Conservation (phyloP, 2,888 invertebrate species). For the Drosophila falleni region DNA sequence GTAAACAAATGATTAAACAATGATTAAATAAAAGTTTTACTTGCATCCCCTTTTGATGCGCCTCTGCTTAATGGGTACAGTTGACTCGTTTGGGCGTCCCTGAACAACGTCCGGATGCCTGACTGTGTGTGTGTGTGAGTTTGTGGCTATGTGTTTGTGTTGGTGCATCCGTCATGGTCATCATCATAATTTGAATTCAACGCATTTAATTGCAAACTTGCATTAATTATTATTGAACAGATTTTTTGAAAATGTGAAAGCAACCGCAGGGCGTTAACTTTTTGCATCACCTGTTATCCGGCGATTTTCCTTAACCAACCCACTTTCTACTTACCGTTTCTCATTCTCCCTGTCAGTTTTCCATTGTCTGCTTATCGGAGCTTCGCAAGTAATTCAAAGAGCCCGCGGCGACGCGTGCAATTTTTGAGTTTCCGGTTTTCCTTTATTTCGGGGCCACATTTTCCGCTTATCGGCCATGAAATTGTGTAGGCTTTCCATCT, state of each 20-base stretch:
- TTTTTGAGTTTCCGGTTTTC: slow-evolving; percentile 57
- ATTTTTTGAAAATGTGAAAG: slow-evolving; percentile 44
- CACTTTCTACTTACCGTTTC: not conserved
- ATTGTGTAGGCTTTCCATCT: slow-evolving; percentile 43
- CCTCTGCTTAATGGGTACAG: slow-evolving; percentile 10
- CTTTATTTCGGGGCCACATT: slow-evolving; percentile 37
- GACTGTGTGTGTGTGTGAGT: not conserved
- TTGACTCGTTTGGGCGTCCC: not conserved
- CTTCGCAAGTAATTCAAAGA: slow-evolving; percentile 69
- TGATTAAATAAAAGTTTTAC: not conserved
- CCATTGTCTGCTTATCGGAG: slow-evolving; percentile 65
- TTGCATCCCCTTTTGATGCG: not conserved
- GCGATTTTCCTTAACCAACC: slow-evolving; percentile 5
- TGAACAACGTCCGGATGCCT: slow-evolving; percentile 18
- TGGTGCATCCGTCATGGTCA: slow-evolving; percentile 38
- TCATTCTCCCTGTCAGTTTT: not conserved
- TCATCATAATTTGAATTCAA: slow-evolving; percentile 76
- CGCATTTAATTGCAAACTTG: slow-evolving; percentile 79
- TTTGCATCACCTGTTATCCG: slow-evolving; percentile 51
- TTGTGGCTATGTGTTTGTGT: not conserved
- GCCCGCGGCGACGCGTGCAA: slow-evolving; percentile 62
- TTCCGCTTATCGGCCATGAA: slow-evolving; percentile 55
- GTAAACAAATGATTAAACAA: no score
- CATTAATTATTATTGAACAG: slow-evolving; percentile 79
- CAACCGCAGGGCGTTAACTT: slow-evolving; percentile 30